Conservation (phyloP, 2,797 vertebrate species). For the Pitangus sulphuratus region DNA sequence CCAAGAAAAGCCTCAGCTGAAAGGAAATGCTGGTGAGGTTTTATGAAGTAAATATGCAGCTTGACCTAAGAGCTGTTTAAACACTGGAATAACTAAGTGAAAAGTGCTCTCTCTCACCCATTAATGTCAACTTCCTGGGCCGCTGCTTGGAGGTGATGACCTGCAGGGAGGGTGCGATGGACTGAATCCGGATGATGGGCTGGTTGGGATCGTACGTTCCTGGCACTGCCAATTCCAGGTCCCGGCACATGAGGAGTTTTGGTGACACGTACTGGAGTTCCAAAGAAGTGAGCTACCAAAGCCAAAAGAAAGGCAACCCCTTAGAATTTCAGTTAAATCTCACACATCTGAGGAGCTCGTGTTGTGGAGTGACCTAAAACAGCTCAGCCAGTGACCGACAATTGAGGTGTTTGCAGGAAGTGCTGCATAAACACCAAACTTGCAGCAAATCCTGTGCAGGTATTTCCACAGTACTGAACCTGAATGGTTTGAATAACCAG, state of each 20-base stretch:
- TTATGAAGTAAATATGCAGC: background rate
- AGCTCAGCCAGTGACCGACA: background rate
- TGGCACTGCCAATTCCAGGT: conserved; percentile 94
- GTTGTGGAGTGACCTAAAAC: background rate
- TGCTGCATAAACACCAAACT: background rate
- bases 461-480: background rate
- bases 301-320: background rate
- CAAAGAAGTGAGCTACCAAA: conserved; percentile 90
- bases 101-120: conserved; percentile 84
- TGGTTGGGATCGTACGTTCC: conserved; percentile 98
- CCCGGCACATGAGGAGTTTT: conserved; percentile 96
- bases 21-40: background rate
- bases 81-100: background rate
- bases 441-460: background rate
- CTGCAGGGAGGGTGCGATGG: conserved; percentile 93
- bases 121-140: conserved; percentile 95
- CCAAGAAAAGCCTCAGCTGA: background rate
- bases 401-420: background rate
- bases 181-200: conserved; percentile 96
- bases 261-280: conserved; percentile 98
- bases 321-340: background rate
- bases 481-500: background rate
- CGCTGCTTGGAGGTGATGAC: conserved; percentile 99
- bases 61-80: background rate
- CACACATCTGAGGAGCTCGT: background rate